A percentile compares a stretch with the other conserved stretches of the same genome.
These are phyloP conservation scores for Drosophila atripex DNA, from an alignment of 2,888 invertebrate species.

Conservation along the genomic window DNA sequence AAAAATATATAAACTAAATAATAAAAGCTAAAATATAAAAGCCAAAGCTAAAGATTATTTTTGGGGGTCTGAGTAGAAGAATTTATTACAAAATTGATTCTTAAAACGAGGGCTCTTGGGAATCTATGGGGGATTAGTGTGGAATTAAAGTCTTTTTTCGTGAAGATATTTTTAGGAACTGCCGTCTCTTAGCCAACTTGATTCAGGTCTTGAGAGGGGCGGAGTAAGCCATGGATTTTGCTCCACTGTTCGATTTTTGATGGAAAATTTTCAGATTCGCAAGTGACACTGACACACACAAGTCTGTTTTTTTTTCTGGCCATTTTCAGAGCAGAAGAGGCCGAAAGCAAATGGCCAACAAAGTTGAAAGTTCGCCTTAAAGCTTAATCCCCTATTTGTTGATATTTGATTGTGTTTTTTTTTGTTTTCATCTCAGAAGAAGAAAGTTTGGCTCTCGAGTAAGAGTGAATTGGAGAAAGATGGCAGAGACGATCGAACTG, in stretches of 20 bases:
- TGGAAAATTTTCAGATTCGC: no score
- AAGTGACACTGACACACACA: no score
- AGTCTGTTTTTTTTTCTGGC: neutral
- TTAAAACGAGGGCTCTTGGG: no score
- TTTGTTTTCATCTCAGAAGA: constrained; percentile 25
- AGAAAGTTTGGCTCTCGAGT: constrained; percentile 33
- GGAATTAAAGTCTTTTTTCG: no score
- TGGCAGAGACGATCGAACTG: constrained; percentile 38
- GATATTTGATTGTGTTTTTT: constrained; percentile 6
- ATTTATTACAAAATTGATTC: constrained; percentile 34
- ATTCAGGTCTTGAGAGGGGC: no score
- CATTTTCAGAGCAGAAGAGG: constrained; percentile 7
- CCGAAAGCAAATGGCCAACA: no score
- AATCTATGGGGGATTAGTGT: no score
- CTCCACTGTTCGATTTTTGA: constrained; percentile 38
- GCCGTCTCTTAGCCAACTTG: no score
- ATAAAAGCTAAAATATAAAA: constrained; percentile 30
- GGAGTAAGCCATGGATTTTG: neutral
- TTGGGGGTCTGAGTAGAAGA: neutral
- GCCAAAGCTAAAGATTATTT: constrained; percentile 20
- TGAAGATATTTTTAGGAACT: no score
- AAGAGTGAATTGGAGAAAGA: constrained; percentile 24
- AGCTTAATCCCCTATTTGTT: constrained; percentile 7
- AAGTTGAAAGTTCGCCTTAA: constrained; percentile 41
- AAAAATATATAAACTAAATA: constrained; percentile 37